These are phyloP conservation scores for Chrysopilus asiliformis DNA, from an alignment of 2,888 invertebrate genomes.

Conservation along the genomic window DNA sequence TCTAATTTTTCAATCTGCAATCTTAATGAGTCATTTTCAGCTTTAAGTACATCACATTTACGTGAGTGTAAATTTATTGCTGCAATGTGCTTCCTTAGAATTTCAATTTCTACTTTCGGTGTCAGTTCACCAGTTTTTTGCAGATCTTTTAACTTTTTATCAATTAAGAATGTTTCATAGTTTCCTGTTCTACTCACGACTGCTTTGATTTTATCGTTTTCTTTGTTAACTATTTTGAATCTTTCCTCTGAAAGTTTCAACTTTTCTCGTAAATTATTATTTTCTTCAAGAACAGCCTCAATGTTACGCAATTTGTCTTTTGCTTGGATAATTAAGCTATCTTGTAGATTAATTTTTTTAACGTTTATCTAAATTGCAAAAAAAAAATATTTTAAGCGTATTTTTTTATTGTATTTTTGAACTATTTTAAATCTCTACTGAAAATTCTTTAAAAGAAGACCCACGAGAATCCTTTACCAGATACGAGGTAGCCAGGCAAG, in stretches of 20 bases:
- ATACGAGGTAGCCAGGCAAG: too few species aligned
- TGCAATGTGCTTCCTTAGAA: slow-evolving; percentile 5
- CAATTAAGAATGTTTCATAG: neutral
- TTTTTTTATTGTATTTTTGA: too few species aligned
- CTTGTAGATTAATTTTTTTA: too few species aligned
- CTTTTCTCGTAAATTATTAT: slow-evolving; percentile 3
- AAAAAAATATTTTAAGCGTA: too few species aligned
- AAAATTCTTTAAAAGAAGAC: too few species aligned
- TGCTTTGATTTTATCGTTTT: slow-evolving; percentile 9
- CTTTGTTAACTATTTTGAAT: neutral
- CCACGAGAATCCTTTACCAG: too few species aligned
- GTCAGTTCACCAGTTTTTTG: slow-evolving; percentile 5
- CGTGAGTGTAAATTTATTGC: neutral
- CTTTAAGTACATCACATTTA: slow-evolving; percentile 20
- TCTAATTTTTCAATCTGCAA: slow-evolving; percentile 3
- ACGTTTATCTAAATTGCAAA: too few species aligned
- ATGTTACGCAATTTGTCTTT: slow-evolving; percentile 6
- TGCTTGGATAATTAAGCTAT: slow-evolving; percentile 7
- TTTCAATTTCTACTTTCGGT: neutral
- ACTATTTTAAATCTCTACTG: too few species aligned
- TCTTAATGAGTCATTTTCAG: slow-evolving; percentile 20
- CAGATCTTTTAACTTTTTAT: slow-evolving; percentile 5
- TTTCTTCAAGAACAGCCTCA: slow-evolving; percentile 6
- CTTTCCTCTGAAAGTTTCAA: slow-evolving; percentile 7
- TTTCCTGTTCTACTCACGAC: slow-evolving; percentile 1